Conservation (phyloP, 2,888 invertebrate species). For the Pelosia muscerda region DNA sequence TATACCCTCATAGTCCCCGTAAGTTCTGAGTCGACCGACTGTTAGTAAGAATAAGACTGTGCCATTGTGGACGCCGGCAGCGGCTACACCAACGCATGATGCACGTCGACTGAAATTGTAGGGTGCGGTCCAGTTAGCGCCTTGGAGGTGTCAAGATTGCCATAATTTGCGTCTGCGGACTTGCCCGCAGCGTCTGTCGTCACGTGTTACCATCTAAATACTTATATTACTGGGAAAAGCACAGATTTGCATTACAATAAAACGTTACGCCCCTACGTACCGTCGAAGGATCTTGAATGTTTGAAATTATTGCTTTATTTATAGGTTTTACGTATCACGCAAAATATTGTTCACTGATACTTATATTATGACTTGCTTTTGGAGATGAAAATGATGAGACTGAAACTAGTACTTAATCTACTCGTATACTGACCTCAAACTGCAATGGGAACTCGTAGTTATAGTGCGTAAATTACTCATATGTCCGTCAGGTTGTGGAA, state of each 20-base stretch:
- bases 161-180: constrained; percentile 81
- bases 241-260: constrained; percentile 73
- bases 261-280: constrained; percentile 62
- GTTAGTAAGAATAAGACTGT: too few species aligned
- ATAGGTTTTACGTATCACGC: not conserved
- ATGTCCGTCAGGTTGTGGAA: not conserved
- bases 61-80: constrained; percentile 39
- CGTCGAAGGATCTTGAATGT: constrained; percentile 10
- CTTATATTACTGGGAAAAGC: constrained; percentile 73
- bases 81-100: constrained; percentile 38
- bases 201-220: constrained; percentile 82
- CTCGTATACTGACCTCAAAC: not conserved
- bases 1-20: too few species aligned
- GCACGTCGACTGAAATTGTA: constrained; percentile 79
- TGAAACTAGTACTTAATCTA: too few species aligned
- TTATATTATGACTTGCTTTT: not conserved
- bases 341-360: not conserved
- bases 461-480: not conserved
- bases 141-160: constrained; percentile 86
- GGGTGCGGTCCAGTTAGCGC: constrained; percentile 83
- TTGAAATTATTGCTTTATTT: constrained; percentile 6
- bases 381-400: not conserved
- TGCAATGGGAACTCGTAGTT: not conserved
- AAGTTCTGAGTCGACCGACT: too few species aligned
- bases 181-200: constrained; percentile 82